Base-by-base conservation (phyloP, 2,888 invertebrate genomes). In the Conistra vaccinii region DNA sequence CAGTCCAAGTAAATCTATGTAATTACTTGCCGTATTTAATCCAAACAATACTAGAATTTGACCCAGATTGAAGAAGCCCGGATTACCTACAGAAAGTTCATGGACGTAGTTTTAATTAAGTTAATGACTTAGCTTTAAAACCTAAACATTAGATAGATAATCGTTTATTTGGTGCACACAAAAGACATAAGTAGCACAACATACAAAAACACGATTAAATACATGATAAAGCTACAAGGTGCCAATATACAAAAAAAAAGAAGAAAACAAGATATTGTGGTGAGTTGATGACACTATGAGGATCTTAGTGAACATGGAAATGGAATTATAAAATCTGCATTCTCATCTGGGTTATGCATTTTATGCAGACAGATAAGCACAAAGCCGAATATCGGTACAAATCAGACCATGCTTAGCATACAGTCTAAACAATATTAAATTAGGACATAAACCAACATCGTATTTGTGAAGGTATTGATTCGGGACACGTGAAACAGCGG, bases 401-500 rank as follows among this genome's bases (percentile, higher is more conserved):
- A 65, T 6, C 62, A 26, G 55, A 76, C 39, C 62, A 12, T 58
- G 55, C 58, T 76, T 72, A 75, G 20, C 76, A 76, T 76, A 87
- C 60, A 84, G 55, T 62, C 26, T 32, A 68, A 66, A 57, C 12
- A 66, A 26, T 45, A 61, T 63, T 55, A 65, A 82, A 78, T 82
- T 80, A 77, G 73, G 63, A 78, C 62, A 78, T 70, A 77, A 65
- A 81, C 84, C 81, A 55, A 77, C 39, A 81, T 53, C 10, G 69
- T 83, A 80, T 86, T 89, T 81, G 75, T 80, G 80, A 77, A 74
- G 39, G 73, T 87, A 90, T 86, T 78, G 85, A 91, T 91, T 90
- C 89, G 62, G 71, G 66, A 82, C 90, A 91, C 91, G 90, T 83
- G 86, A 81, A 81, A 82, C 57, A 80, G 81, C 86, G 87, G 88